These are phyloP conservation scores for Leptestheria dahalacensis DNA, from an alignment of 1,140 invertebrate species.

Conservation along the genomic window DNA sequence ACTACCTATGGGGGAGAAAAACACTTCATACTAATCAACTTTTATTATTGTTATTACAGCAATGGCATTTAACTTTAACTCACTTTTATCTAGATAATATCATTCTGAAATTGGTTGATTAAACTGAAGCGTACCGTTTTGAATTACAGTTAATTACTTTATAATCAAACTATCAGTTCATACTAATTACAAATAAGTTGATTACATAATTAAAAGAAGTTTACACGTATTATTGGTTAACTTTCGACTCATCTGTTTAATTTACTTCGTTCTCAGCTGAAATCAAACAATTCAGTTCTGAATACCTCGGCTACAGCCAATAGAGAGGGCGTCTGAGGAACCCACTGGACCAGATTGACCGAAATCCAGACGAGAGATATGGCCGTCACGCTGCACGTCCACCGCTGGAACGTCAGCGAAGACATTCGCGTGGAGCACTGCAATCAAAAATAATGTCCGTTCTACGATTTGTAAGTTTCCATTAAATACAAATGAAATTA, in stretches of 20 bases:
- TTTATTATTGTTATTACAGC: too few species aligned
- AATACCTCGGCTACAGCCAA: slow-evolving; percentile 8
- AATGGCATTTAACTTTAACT: too few species aligned
- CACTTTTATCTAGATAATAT: too few species aligned
- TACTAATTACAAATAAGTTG: background rate
- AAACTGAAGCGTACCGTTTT: too few species aligned
- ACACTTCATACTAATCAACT: too few species aligned
- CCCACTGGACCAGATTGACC: slow-evolving; percentile 12
- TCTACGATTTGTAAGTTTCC: background rate
- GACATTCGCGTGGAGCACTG: slow-evolving; percentile 13
- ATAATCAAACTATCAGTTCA: background rate
- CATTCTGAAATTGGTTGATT: too few species aligned
- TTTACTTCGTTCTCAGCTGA: too few species aligned
- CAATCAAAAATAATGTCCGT: background rate
- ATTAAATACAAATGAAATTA: slow-evolving; percentile 1
- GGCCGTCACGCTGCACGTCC: slow-evolving; percentile 8
- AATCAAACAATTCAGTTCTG: too few species aligned
- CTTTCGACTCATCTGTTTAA: too few species aligned
- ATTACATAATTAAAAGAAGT: background rate
- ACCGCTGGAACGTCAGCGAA: slow-evolving; percentile 13
- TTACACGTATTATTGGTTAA: too few species aligned
- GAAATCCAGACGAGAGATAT: slow-evolving; percentile 3
- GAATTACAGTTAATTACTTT: too few species aligned
- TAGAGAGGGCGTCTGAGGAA: slow-evolving; percentile 1
- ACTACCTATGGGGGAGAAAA: slow-evolving; percentile 1